Evolutionary conservation across 2,797 vertebrate genomes (phyloP), one percentile per base, ranked within the genome.

Genomic region (Poliocrania exsul): DNA sequence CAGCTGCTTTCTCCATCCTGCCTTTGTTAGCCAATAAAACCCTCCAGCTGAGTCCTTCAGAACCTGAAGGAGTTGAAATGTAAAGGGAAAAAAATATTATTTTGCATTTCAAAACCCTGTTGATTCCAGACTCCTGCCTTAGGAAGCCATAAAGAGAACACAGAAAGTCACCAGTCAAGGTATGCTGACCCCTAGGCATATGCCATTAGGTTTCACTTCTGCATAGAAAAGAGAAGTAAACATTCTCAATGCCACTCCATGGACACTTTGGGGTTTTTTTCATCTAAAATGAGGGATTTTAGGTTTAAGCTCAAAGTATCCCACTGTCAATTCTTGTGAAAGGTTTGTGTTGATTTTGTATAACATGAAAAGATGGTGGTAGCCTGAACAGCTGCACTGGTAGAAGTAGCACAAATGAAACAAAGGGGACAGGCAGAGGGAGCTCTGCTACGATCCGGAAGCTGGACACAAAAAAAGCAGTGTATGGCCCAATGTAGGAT

Each of bases 31-130:
- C 47, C 29, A 29, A 29, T 42, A 56, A 85, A 90, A 72, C 14
- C 8, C 54, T 61, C 66, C 58, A 88, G 53, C 54, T 65, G 60
- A 82, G 74, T 46, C 51, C 64, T 71, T 89, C 49, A 15, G 12
- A 93, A 73, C 53, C 53, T 73, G 81, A 77, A 86, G 38, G 78
- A 80, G 38, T 61, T 91, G 64, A 92, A 91, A 85, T 42, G 25
- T 42, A 74, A 82, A 80, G 37, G 20, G 33, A 54, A 96, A 54
- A 96, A 92, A 87, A 66, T 57, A 35, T 67, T 60, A 58, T 19
- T 84, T 80, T 84, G 50, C 49, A 69, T 89, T 95, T 95, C 88
- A 92, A 86, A 95, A 16, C 28, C n/a, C 28, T 29, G 3, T 35
- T 93, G 95, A 80, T 91, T 93, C 57, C 71, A 75, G n/a, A 29